Conservation (phyloP, 1,140 invertebrate species). For the Eriosoma lanigerum region DNA sequence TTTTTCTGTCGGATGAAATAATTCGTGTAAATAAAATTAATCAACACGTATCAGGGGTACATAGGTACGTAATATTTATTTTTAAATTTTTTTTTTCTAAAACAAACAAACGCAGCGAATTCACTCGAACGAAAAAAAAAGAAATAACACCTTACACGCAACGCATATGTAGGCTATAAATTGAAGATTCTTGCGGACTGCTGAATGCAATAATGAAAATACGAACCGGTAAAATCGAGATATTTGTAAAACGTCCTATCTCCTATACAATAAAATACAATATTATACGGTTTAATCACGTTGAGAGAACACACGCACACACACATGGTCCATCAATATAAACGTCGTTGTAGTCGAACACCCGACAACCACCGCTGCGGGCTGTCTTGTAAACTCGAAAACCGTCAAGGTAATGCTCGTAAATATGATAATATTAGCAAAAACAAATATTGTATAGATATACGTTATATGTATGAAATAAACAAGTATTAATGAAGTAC, state of each 20-base stretch:
- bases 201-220: too few relatives aligned
- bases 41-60: not conserved
- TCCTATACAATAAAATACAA: not conserved
- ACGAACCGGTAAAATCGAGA: not conserved
- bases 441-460: too few relatives aligned
- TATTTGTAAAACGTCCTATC: not conserved
- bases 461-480: too few relatives aligned
- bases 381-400: not conserved
- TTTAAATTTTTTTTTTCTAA: not conserved
- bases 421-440: too few relatives aligned
- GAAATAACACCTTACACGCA: not conserved
- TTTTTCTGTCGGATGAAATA: too few relatives aligned
- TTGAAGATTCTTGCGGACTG: not conserved
- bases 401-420: too few relatives aligned
- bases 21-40: constrained; percentile 28
- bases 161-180: not conserved
- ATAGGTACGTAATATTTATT: not conserved
- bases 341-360: not conserved
- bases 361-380: not conserved
- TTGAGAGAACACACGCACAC: not conserved
- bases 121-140: not conserved
- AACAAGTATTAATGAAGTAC: too few relatives aligned
- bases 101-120: not conserved
- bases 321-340: not conserved
- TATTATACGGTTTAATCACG: not conserved